Evolutionary conservation across 2,113 vertebrate genomes (phyloP).

Genomic region (human): GRCh38 chr7:71876501-71877000

Average conservation of each 20-base stretch:
- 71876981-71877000: background rate
- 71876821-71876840: background rate
- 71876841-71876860: fast-evolving
- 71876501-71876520: background rate
- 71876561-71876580: background rate
- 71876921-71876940: background rate
- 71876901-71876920: background rate
- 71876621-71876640: background rate
- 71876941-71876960: background rate
- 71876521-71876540: background rate
- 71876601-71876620: background rate
- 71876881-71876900: background rate
- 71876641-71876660: background rate
- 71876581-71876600: background rate
- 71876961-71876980: background rate
- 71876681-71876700: background rate
- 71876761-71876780: background rate
- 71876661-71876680: no score
- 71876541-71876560: background rate
- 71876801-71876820: background rate
- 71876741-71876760: background rate
- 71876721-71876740: background rate
- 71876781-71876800: background rate
- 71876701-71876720: background rate
- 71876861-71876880: background rate